A percentile compares a stretch with the other conserved stretches of the same genome.
Conservation (phyloP, 1,140 invertebrate genomes). For the Plodia interpunctella region DNA sequence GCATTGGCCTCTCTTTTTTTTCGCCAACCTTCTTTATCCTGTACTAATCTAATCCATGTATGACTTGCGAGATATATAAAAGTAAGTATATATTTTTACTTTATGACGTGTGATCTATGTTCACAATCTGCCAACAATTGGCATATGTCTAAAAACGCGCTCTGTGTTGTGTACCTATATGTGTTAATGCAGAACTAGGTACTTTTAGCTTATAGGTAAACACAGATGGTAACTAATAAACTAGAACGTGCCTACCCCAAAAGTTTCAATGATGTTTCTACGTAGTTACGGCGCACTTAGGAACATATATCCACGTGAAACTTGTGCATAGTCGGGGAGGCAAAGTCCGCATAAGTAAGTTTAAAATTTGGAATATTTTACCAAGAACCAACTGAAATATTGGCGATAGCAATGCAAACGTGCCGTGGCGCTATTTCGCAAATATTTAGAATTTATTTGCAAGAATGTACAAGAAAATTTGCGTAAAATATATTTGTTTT, state of each 20-base stretch:
- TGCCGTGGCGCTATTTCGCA: background rate
- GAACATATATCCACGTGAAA: background rate
- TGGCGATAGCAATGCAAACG: background rate
- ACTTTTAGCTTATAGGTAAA: background rate
- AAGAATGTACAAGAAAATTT: background rate
- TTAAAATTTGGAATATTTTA: background rate
- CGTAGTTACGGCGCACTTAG: conserved; percentile 6
- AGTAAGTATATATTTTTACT: no score
- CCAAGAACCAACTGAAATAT: conserved; percentile 4
- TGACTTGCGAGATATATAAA: no score
- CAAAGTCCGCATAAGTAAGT: background rate
- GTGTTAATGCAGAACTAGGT: no score
- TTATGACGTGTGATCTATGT: no score
- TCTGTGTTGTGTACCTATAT: no score
- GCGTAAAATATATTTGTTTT: background rate
- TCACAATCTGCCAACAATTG: no score
- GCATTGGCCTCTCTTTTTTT: no score
- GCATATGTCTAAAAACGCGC: no score
- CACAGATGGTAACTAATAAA: background rate
- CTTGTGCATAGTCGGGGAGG: background rate
- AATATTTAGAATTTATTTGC: background rate
- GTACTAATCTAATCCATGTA: no score
- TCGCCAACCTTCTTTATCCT: no score
- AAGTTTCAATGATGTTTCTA: conserved; percentile 12
- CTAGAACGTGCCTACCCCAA: conserved; percentile 1